phyloP scores from a whole-genome alignment of 2,113 vertebrate genomes.

The Oreochromis tanganicae region DNA sequence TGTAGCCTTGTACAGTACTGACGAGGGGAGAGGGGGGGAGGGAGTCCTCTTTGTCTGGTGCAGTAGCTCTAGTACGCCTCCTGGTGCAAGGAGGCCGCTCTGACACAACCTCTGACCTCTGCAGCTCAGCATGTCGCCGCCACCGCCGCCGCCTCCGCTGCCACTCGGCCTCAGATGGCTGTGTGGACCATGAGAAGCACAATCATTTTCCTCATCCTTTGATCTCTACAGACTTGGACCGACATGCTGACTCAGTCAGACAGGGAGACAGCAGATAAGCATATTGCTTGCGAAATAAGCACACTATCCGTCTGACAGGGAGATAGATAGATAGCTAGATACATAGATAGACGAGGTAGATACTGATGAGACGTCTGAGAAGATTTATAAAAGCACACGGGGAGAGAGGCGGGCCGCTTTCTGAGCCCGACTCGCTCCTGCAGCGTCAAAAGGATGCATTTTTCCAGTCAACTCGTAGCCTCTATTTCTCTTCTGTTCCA shows the following conservation, averaged over 20 bases:
- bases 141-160: neutral
- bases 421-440: slow-evolving; percentile 18
- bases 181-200: slow-evolving; percentile 58
- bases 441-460: slow-evolving; percentile 35
- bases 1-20: slow-evolving; percentile 44
- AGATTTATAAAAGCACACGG: slow-evolving; percentile 50
- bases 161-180: slow-evolving; percentile 9
- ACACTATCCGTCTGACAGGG: slow-evolving; percentile 30
- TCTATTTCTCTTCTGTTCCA: slow-evolving; percentile 45
- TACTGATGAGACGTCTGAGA: slow-evolving; percentile 2
- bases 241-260: slow-evolving; percentile 23
- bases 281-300: slow-evolving; percentile 52
- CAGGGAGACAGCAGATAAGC: slow-evolving; percentile 26
- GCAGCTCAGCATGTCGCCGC: slow-evolving; percentile 31
- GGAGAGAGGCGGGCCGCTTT: slow-evolving; percentile 25
- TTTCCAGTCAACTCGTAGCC: slow-evolving; percentile 42
- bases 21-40: neutral
- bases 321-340: neutral
- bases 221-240: slow-evolving; percentile 16
- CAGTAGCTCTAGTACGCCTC: slow-evolving; percentile 33
- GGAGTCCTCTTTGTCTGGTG: slow-evolving; percentile 18
- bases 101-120: slow-evolving; percentile 63
- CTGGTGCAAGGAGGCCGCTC: slow-evolving; percentile 25
- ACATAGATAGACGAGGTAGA: neutral
- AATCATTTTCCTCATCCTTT: slow-evolving; percentile 42